phyloP scores from a whole-genome alignment of 2,113 vertebrate genomes.

The Struthio camelus region DNA sequence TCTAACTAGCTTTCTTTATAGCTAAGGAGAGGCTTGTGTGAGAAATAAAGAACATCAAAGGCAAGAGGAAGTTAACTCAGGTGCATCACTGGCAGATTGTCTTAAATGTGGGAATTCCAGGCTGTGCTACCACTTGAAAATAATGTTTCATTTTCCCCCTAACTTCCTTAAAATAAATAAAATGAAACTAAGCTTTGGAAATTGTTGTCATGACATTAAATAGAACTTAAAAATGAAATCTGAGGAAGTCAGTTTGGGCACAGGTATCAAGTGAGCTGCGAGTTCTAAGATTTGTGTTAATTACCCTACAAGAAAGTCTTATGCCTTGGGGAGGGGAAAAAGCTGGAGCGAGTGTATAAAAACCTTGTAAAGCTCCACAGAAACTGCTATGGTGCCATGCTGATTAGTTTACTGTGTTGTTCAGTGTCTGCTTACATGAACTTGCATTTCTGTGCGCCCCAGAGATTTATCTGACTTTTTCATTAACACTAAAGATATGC shows the following conservation, averaged over 20 bases:
- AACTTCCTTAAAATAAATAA: neutral
- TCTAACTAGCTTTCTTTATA: slow-evolving; percentile 19
- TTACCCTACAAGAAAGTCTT: neutral
- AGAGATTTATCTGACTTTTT: neutral
- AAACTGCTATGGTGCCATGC: neutral
- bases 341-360: neutral
- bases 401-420: neutral
- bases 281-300: neutral
- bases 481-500: neutral
- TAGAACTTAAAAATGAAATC: neutral
- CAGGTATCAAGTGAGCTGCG: neutral
- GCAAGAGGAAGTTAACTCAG: slow-evolving; percentile 34
- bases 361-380: neutral
- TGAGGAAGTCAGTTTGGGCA: neutral
- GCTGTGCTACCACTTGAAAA: neutral
- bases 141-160: neutral
- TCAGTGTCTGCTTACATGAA: neutral
- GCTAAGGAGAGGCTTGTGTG: slow-evolving; percentile 28
- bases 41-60: slow-evolving; percentile 66
- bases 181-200: neutral
- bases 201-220: neutral
- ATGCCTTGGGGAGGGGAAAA: neutral
- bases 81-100: slow-evolving; percentile 6
- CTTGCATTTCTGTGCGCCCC: neutral
- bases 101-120: slow-evolving; percentile 29